Evolutionary conservation across 2,113 vertebrate species (phyloP), one percentile per base, ranked within the genome.

Genomic region (Colinus virginianus): DNA sequence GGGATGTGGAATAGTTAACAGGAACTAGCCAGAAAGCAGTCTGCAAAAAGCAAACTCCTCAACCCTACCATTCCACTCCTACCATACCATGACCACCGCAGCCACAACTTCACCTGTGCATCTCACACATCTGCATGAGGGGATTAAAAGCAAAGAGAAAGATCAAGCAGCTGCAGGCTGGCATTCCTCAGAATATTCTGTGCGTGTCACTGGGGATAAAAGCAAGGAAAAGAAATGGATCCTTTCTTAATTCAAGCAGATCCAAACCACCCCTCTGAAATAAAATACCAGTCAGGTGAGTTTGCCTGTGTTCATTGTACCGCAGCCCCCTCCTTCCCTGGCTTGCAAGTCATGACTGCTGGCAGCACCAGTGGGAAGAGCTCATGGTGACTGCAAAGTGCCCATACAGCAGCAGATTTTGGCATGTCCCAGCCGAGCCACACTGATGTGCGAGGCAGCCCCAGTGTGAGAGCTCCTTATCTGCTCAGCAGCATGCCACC

Each of bases 351-450:
- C n/a, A 20, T 51, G 26, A 34, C 26, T 45, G 36, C 30, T 77
- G 30, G 12, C 70, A 51, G 48, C 26, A 56, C 10, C 38, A 32
- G 46, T 0, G 1, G 28, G 34, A 77, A 88, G 40, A 20, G 77
- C 17, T 45, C 55, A 17, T 14, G 71, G 26, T 0, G 1, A 34
- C 5, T 17, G 58, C 20, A 69, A 68, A 69, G 32, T 1, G 0
- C 55, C 46, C 3, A 0, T 2, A 18, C 2, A 12, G 30, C 59
- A 77, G 26, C 38, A 67, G 34, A 11, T 70, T 78, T 58, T 0
- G 1, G 51, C 32, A 17, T 40, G 18, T 49, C 14, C n/a, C 0
- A 0, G 15, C 6, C 17, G 8, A 87, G 11, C 17, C 0, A 0
- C 36, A 14, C 21, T 9, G 3, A 32, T 8, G 13, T 46, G 43